Evolutionary conservation across 2,888 invertebrate species (phyloP).

Genomic region (Erebia aethiops): DNA sequence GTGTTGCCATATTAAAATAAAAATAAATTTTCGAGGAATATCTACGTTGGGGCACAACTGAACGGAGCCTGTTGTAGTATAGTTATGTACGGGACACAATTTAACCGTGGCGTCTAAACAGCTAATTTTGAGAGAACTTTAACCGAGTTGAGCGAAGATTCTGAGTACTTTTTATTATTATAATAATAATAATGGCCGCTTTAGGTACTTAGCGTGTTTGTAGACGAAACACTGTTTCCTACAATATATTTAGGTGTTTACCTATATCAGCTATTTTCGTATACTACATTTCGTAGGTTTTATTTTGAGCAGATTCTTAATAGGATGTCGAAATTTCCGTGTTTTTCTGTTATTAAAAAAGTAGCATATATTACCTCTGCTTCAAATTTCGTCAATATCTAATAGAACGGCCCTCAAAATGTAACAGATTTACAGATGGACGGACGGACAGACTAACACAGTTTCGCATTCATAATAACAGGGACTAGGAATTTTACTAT

Average conservation of each 20-base stretch:
- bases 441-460: no score
- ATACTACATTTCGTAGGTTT: no score
- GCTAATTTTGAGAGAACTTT: conserved; percentile 77
- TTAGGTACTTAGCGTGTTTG: conserved; percentile 21
- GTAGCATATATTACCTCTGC: no score
- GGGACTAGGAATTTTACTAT: no score
- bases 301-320: no score
- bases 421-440: no score
- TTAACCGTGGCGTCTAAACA: conserved; percentile 70
- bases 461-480: no score
- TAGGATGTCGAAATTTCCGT: no score
- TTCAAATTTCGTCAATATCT: no score
- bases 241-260: neutral
- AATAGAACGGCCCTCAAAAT: no score
- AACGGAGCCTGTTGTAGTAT: conserved; percentile 74
- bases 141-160: conserved; percentile 52
- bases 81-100: conserved; percentile 58
- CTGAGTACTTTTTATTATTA: conserved; percentile 49
- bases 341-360: no score
- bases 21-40: conserved; percentile 81
- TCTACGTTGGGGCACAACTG: conserved; percentile 61
- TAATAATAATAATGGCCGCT: conserved; percentile 45
- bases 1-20: conserved; percentile 69
- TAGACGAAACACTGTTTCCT: neutral
- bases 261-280: neutral